phyloP scores from a whole-genome alignment of 2,797 vertebrate species.

The Amblyraja radiata region DNA sequence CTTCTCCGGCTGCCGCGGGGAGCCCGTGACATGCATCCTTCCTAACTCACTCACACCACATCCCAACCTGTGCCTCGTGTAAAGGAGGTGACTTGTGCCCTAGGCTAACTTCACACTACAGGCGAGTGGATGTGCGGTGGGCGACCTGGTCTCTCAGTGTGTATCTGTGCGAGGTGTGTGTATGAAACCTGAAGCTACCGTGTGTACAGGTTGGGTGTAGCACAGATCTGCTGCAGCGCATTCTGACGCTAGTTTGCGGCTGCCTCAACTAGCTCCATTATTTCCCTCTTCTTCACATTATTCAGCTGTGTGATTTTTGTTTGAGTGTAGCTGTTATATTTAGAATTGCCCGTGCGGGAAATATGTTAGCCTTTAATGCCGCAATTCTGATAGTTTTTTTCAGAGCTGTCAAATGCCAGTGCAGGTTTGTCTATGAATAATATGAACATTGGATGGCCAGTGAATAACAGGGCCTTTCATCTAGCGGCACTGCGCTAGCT shows the following conservation, averaged over 20 bases:
- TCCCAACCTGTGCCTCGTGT: not conserved
- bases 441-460: not conserved
- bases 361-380: not conserved
- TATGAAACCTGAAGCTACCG: too few relatives aligned
- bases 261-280: not conserved
- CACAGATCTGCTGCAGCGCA: not conserved
- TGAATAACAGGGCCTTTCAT: not conserved
- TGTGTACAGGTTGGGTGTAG: not conserved
- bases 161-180: not conserved
- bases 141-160: not conserved
- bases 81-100: not conserved
- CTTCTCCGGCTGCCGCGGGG: too few relatives aligned
- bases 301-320: not conserved
- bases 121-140: not conserved
- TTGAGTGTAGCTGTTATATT: not conserved
- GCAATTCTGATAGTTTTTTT: not conserved
- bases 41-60: not conserved
- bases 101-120: not conserved
- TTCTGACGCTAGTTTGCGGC: not conserved
- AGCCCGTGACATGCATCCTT: too few relatives aligned
- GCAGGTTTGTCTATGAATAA: not conserved
- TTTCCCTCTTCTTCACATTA: not conserved
- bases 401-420: not conserved
- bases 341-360: conserved; percentile 1
- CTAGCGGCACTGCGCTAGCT: too few relatives aligned